Conservation (phyloP, 1,140 invertebrate species). For the Drosophila punjabiensis region DNA sequence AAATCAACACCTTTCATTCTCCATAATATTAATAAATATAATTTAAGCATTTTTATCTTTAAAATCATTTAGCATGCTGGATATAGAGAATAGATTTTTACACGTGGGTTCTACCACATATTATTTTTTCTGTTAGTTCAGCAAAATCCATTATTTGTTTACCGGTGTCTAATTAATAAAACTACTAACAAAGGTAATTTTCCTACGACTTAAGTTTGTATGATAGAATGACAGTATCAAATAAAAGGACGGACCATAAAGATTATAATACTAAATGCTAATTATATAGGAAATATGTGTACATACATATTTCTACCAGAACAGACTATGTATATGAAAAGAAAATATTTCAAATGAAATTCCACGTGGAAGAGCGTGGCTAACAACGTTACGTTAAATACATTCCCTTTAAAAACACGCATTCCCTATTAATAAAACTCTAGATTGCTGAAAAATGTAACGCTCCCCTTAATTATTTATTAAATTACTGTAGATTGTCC, state of each 20-base stretch:
- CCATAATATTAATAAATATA: neutral
- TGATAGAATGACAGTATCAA: neutral
- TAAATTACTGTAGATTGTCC: neutral
- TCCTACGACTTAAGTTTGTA: neutral
- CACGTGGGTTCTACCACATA: neutral
- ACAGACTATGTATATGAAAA: neutral
- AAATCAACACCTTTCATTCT: neutral
- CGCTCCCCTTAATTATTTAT: neutral
- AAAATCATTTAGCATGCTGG: neutral
- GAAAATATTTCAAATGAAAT: neutral
- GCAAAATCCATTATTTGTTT: conserved; percentile 2
- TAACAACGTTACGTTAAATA: neutral
- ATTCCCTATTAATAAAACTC: neutral
- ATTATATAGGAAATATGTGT: neutral
- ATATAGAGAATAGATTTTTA: neutral
- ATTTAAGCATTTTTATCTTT: neutral
- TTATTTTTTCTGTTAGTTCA: neutral
- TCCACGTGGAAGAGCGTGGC: neutral
- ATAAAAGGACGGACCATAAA: neutral
- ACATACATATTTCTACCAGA: neutral
- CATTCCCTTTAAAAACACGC: neutral
- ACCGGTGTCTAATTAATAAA: neutral
- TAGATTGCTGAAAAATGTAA: neutral
- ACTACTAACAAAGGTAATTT: neutral
- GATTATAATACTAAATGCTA: neutral